phyloP scores from a whole-genome alignment of 37 sponge, comb jelly and placozoan species.

The Haliclona indistincta region DNA sequence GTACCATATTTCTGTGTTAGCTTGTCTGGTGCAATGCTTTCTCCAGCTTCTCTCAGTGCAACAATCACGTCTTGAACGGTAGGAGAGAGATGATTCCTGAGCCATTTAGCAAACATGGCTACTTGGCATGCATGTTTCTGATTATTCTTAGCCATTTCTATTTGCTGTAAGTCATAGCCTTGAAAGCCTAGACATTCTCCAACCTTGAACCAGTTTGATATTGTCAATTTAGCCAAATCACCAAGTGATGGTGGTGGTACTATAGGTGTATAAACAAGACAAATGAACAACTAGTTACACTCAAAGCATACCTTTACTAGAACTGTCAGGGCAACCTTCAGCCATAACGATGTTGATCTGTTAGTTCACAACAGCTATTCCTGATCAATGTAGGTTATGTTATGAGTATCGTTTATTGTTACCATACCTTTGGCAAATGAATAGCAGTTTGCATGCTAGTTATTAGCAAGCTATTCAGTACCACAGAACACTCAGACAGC shows the following conservation, averaged over 20 bases:
- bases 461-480: no score
- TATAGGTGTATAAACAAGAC: no score
- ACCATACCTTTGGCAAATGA: no score
- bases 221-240: neutral
- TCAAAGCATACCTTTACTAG: no score
- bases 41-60: neutral
- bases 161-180: neutral
- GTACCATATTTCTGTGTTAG: neutral
- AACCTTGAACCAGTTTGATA: neutral
- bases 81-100: neutral
- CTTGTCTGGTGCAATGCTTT: neutral
- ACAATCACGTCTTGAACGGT: neutral
- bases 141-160: neutral
- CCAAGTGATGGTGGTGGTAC: neutral
- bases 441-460: no score
- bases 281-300: no score
- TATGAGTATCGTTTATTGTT: no score
- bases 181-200: neutral
- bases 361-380: no score
- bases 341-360: no score
- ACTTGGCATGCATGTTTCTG: neutral
- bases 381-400: no score
- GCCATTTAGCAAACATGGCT: neutral
- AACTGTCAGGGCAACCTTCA: no score
- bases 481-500: no score